Evolutionary conservation across 2,888 invertebrate genomes (phyloP).

Genomic region (Chesias legatella): DNA sequence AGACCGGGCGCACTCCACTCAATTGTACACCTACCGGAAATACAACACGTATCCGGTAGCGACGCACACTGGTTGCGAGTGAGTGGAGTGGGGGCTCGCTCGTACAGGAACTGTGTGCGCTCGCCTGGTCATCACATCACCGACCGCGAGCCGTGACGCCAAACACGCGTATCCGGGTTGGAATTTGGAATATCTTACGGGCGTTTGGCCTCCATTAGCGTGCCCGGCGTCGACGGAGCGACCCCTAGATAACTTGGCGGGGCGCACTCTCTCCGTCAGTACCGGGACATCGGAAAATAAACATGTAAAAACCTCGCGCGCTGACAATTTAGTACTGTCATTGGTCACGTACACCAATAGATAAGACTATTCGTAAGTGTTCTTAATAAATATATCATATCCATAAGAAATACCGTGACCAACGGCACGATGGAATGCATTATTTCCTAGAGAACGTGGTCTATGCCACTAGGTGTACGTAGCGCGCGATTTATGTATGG

Average conservation of each 20-base stretch:
- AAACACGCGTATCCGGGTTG: background rate
- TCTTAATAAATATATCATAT: too few relatives aligned
- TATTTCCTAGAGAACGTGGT: too few relatives aligned
- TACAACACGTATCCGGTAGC: too few relatives aligned
- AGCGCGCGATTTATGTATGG: conserved; percentile 39
- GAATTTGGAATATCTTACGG: too few relatives aligned
- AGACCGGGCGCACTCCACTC: conserved; percentile 42
- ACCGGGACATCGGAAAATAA: conserved; percentile 1
- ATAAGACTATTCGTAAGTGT: too few relatives aligned
- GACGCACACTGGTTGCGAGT: too few relatives aligned
- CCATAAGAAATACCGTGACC: too few relatives aligned
- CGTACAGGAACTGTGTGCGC: conserved; percentile 33
- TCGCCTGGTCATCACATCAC: conserved; percentile 4
- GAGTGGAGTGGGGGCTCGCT: conserved; percentile 43
- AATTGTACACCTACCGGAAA: too few relatives aligned
- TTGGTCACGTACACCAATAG: too few relatives aligned
- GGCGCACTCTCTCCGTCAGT: conserved; percentile 22
- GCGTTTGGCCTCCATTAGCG: background rate
- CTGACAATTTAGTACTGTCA: conserved; percentile 26
- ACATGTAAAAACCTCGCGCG: conserved; percentile 9
- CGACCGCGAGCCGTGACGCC: conserved; percentile 1
- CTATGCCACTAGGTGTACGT: background rate
- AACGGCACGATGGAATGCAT: too few relatives aligned
- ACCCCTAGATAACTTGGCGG: conserved; percentile 26
- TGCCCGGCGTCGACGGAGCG: conserved; percentile 12